These are phyloP conservation scores for Corvus moneduloides DNA, from an alignment of 2,113 vertebrate genomes.

Conservation along the genomic window DNA sequence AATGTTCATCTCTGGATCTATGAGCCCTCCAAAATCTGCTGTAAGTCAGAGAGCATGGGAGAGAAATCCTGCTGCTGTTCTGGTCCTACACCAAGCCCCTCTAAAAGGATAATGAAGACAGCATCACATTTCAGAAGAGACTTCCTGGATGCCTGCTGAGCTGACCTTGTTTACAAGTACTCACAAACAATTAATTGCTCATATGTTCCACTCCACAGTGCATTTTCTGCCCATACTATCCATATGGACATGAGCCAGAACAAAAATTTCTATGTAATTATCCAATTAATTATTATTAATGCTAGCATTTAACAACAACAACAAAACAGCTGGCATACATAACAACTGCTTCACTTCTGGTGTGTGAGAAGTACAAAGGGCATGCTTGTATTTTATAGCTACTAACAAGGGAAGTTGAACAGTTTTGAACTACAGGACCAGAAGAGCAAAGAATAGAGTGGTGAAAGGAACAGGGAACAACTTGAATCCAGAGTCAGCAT, in stretches of 20 bases:
- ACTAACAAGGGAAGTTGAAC: not conserved
- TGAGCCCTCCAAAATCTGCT: not conserved
- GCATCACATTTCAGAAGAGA: slow-evolving; percentile 29
- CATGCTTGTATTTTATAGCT: not conserved
- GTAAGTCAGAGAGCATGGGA: not conserved
- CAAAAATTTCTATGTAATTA: not conserved
- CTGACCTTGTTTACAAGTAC: slow-evolving; percentile 15
- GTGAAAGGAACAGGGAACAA: not conserved
- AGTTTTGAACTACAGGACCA: not conserved
- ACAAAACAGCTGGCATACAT: not conserved
- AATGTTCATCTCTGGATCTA: not conserved
- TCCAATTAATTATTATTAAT: slow-evolving; percentile 26
- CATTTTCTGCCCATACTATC: not conserved
- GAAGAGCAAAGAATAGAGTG: not conserved
- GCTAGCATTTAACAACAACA: not conserved
- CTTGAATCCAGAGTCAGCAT: not conserved
- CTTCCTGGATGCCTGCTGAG: slow-evolving; percentile 9
- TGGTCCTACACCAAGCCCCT: not conserved
- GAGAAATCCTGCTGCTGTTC: not conserved
- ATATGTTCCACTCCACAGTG: not conserved
- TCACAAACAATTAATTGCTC: slow-evolving; percentile 5
- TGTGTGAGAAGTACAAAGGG: not conserved
- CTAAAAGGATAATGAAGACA: slow-evolving; percentile 18
- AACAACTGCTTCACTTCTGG: not conserved
- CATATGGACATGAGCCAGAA: not conserved